Conservation (phyloP, 2,797 vertebrate species). For the Lerista edwardsae region DNA sequence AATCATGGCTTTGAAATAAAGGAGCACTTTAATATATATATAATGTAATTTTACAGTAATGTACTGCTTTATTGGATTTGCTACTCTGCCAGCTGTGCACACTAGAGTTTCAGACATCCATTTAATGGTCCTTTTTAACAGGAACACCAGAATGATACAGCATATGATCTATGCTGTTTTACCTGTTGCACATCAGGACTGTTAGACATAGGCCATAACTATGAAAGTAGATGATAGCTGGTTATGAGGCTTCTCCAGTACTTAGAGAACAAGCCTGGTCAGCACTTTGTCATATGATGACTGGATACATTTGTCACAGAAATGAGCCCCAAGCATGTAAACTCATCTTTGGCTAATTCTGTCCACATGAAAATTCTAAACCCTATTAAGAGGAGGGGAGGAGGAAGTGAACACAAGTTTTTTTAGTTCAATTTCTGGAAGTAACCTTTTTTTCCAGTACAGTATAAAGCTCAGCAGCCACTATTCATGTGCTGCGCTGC, state of each 20-base stretch:
- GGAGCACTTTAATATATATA: neutral
- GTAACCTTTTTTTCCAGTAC: neutral
- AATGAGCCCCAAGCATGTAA: neutral
- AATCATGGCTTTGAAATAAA: slow-evolving; percentile 36
- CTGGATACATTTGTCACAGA: neutral
- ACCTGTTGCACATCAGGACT: neutral
- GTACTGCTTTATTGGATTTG: slow-evolving; percentile 53
- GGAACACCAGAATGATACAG: neutral
- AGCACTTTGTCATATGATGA: neutral
- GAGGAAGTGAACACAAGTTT: neutral
- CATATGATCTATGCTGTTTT: neutral
- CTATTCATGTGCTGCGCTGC: neutral
- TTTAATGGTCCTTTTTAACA: neutral
- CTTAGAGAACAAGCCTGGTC: neutral
- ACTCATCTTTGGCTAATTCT: neutral
- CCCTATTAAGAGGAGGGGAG: neutral
- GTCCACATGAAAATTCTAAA: neutral
- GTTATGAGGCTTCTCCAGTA: neutral
- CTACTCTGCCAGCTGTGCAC: neutral
- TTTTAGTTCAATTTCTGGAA: neutral
- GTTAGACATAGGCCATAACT: neutral
- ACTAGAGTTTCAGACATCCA: neutral
- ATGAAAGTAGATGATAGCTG: neutral
- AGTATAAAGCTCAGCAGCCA: neutral
- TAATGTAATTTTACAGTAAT: slow-evolving; percentile 46